phyloP scores from a whole-genome alignment of 2,113 vertebrate genomes.

The Chaetodon trifascialis region DNA sequence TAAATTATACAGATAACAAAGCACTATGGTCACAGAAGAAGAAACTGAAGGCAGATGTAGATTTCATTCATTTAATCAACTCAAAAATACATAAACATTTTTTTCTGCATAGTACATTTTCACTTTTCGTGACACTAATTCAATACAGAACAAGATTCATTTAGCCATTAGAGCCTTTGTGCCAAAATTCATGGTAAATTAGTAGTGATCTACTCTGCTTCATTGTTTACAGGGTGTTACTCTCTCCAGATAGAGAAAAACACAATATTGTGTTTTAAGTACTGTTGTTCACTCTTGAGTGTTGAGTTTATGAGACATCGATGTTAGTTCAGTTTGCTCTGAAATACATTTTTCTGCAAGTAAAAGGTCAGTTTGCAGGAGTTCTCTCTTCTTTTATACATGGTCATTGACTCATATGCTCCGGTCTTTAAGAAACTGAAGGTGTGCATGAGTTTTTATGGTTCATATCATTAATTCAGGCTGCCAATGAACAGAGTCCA shows the following conservation, averaged over 20 bases:
- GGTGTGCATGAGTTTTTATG: no score
- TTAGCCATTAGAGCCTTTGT: background rate
- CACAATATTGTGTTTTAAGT: background rate
- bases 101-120: conserved; percentile 8
- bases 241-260: background rate
- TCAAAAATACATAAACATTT: background rate
- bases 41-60: background rate
- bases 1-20: no score
- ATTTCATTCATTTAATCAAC: conserved; percentile 14
- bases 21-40: background rate
- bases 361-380: no score
- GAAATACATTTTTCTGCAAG: no score
- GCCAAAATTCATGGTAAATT: background rate
- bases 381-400: no score
- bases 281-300: no score
- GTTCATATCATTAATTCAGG: no score
- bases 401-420: no score
- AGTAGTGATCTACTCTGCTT: background rate
- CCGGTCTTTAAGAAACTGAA: no score
- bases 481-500: background rate
- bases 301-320: no score
- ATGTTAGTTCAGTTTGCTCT: no score
- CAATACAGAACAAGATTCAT: background rate
- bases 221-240: background rate
- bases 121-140: background rate